Conservation (phyloP, 2,888 invertebrate species). For the Lochmaea crataegi region DNA sequence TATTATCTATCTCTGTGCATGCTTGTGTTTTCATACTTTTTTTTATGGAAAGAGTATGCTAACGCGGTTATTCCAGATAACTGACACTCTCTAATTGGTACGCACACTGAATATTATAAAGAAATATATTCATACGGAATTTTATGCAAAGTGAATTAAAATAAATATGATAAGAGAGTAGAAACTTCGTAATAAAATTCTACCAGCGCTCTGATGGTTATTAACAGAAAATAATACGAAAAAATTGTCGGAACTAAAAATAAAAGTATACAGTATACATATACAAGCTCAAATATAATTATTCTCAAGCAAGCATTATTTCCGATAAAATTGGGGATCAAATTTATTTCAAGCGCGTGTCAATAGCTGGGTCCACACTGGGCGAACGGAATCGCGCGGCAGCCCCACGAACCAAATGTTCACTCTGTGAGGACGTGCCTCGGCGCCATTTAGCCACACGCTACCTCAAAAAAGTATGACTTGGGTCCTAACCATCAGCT, state of each 20-base stretch:
- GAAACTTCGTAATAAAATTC: not conserved
- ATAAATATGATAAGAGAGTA: not conserved
- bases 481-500: too few species aligned
- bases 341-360: too few species aligned
- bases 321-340: too few species aligned
- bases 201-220: not conserved
- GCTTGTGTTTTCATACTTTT: not conserved
- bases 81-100: not conserved
- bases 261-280: not conserved
- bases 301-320: too few species aligned
- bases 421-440: too few species aligned
- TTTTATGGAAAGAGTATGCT: not conserved
- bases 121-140: not conserved
- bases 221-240: not conserved
- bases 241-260: not conserved
- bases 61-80: constrained; percentile 5
- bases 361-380: too few species aligned
- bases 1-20: constrained; percentile 3
- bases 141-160: not conserved
- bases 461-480: too few species aligned
- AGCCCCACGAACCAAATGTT: too few species aligned
- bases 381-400: too few species aligned
- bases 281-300: too few species aligned
- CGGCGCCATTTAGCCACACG: too few species aligned
- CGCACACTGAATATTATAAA: not conserved